A percentile compares a stretch with the other conserved stretches of the same genome.
Evolutionary conservation across 2,797 vertebrate genomes (phyloP).

Genomic region (Pyrocephalus nanus): DNA sequence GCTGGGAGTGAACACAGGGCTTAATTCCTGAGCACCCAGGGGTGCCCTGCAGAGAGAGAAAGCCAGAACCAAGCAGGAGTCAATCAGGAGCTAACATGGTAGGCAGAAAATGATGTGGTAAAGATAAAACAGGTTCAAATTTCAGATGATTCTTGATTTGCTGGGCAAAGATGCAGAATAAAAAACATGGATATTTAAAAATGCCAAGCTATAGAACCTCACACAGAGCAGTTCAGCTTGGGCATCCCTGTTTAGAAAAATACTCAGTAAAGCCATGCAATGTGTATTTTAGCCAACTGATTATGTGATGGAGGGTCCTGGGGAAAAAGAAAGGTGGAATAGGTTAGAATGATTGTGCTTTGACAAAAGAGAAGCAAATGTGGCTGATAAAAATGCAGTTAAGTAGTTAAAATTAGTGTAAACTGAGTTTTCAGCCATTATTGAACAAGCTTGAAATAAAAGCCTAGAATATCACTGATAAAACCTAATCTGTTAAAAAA

Average conservation of each 20-base stretch:
- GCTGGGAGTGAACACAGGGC: neutral
- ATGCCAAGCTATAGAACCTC: neutral
- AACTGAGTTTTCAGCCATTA: neutral
- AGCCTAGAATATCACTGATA: neutral
- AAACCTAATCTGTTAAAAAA: neutral
- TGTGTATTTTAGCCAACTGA: neutral
- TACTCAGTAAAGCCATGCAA: neutral
- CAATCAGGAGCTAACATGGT: neutral
- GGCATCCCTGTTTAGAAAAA: neutral
- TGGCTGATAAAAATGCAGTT: neutral
- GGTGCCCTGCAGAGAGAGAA: neutral
- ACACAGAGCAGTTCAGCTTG: neutral
- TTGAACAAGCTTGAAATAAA: neutral
- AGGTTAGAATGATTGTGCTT: neutral
- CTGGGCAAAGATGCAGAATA: neutral
- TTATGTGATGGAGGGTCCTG: neutral
- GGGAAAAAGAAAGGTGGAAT: neutral
- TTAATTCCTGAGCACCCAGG: neutral
- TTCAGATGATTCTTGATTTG: neutral
- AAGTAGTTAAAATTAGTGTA: neutral
- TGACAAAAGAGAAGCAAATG: neutral
- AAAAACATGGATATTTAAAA: neutral
- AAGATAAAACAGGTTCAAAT: neutral
- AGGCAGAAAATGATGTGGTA: neutral
- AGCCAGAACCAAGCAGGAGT: neutral